A percentile compares a stretch with the other conserved stretches of the same genome.
These are phyloP conservation scores for Capromys pilorides DNA, from an alignment of 2,797 vertebrate species.

Conservation along the genomic window DNA sequence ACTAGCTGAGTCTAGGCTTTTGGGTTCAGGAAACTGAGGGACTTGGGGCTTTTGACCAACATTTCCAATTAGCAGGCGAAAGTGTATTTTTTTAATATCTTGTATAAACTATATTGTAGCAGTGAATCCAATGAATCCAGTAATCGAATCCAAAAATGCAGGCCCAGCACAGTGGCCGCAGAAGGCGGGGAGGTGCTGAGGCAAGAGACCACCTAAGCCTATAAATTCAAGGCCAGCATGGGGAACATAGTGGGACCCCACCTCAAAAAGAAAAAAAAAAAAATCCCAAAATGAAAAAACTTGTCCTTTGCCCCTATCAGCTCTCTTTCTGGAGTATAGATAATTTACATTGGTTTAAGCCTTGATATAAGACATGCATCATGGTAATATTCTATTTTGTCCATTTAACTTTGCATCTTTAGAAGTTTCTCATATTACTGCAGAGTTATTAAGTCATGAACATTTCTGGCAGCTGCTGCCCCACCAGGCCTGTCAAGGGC, in stretches of 20 bases:
- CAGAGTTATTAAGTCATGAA: slow-evolving; percentile 43
- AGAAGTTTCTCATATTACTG: slow-evolving; percentile 35
- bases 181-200: background rate
- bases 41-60: background rate
- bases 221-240: background rate
- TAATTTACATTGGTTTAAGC: background rate
- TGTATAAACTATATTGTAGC: slow-evolving; percentile 15
- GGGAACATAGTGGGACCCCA: background rate
- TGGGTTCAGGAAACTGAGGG: background rate
- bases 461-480: background rate
- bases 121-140: background rate
- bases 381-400: slow-evolving; percentile 24
- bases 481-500: background rate
- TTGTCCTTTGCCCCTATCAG: background rate
- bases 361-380: background rate
- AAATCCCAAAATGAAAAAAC: slow-evolving; percentile 1
- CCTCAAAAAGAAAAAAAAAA: background rate
- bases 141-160: slow-evolving; percentile 31
- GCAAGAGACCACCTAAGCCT: background rate
- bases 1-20: background rate
- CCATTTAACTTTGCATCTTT: slow-evolving; percentile 6
- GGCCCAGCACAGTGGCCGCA: background rate
- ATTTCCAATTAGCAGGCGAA: background rate
- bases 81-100: background rate
- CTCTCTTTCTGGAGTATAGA: background rate